Conservation (phyloP, 2,113 vertebrate genomes). For the Elaphurus davidianus region DNA sequence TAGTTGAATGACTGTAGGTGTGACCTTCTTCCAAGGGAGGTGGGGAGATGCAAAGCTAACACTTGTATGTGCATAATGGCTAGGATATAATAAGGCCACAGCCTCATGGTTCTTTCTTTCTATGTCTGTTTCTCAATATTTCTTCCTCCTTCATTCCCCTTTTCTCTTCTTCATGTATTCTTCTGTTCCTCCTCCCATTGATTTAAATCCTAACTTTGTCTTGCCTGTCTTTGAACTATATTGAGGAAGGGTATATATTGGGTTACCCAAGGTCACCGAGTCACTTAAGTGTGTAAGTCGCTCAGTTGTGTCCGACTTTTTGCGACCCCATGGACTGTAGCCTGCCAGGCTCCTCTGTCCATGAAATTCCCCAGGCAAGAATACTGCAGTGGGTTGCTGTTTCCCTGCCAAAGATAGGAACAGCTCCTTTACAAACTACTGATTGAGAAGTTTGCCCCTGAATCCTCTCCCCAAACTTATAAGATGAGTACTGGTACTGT, state of each 20-base stretch:
- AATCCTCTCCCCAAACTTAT: background rate
- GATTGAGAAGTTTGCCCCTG: background rate
- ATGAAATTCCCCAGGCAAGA: background rate
- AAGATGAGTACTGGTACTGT: background rate
- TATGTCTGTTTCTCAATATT: background rate
- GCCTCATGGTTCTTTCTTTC: background rate
- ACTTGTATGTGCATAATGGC: background rate
- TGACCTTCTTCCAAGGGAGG: background rate
- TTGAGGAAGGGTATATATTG: background rate
- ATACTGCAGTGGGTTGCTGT: background rate
- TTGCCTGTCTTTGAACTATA: background rate
- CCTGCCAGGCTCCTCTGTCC: background rate
- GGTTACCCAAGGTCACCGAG: background rate
- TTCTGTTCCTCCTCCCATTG: background rate
- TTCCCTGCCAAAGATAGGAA: background rate
- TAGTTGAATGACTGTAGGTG: background rate
- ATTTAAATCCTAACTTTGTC: background rate
- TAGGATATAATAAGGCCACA: background rate
- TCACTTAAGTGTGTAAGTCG: background rate
- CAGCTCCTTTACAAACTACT: background rate
- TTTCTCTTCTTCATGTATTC: background rate
- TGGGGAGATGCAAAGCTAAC: background rate
- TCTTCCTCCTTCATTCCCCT: background rate
- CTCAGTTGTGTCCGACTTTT: rapidly evolving
- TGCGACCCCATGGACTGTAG: background rate